Evolutionary conservation across 2,797 vertebrate genomes (phyloP).

Genomic region (Tapera naevia): DNA sequence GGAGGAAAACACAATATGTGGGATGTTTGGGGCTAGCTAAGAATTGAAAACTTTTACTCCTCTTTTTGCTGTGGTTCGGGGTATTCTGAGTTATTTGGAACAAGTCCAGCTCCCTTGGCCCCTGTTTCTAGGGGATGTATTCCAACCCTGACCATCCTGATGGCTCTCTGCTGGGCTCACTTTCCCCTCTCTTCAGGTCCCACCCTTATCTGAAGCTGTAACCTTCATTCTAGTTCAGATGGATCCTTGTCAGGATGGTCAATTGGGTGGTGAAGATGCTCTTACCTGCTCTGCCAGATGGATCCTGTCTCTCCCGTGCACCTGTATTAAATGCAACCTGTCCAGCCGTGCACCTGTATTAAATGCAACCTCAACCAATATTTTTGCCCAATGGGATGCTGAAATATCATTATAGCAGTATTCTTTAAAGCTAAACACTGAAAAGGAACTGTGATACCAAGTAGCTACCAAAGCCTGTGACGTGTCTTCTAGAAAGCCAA

Average conservation of each 20-base stretch:
- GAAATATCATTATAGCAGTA: neutral
- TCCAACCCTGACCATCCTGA: neutral
- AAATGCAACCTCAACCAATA: neutral
- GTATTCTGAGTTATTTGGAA: neutral
- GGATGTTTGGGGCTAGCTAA: neutral
- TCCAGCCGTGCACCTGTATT: neutral
- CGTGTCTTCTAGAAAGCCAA: neutral
- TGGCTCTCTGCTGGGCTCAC: fast-evolving
- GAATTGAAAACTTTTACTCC: neutral
- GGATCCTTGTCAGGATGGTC: neutral
- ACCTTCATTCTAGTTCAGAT: neutral
- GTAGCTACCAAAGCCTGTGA: neutral
- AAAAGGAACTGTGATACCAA: neutral
- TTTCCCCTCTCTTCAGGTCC: neutral
- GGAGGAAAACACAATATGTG: neutral
- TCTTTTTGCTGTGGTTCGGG: neutral
- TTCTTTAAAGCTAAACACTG: neutral
- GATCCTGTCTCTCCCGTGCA: neutral
- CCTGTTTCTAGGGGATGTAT: fast-evolving
- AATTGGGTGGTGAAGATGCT: neutral
- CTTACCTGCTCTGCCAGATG: neutral
- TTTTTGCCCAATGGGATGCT: neutral
- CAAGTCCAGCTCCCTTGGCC: neutral
- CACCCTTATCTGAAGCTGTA: neutral
- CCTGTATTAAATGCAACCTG: too few relatives aligned